Evolutionary conservation across 1,140 invertebrate genomes (phyloP), one percentile per base, ranked within the genome.

Genomic region (Hydropsyche tenuis): DNA sequence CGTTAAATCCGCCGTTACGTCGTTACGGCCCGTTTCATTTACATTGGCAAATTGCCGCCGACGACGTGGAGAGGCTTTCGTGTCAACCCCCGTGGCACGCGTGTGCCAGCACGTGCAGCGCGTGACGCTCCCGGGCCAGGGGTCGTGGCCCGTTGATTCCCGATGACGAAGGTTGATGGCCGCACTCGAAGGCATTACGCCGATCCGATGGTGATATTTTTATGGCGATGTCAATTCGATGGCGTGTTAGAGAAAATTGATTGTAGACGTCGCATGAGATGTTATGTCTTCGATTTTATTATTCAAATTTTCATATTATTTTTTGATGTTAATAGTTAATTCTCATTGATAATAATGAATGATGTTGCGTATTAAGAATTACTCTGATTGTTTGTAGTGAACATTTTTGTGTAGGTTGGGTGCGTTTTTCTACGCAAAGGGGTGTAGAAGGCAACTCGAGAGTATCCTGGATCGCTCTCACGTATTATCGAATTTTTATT

Each of bases 41-140:
- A 74, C 76, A 77, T 77, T 53, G 73, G 76, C 76, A 77, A 77
- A 74, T 77, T 77, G 73, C 62, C 22, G 73, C 62, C 22, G 16
- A 42, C 63, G 56, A 65, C 30, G 30, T 9, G 63, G 20, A 56
- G 30, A 22, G 60, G n/a, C 66, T 69, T n/a, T 45, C 46, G 42
- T 69, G 25, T 51, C 46, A 51, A 43, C 43, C 43, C 43, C 23
- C 66, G 45, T 18, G 48, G 9, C 16, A 42, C 66, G 1, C 46
- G 14, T 69, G 23, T 60, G 20, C 56, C 18, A 25, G 7, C 56
- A 27, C 23, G 56, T 60, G 56, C 12, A 25, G 20, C 23, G 51
- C 56, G 30, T 37, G 30, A 37, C 30, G 30, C 30, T 37, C 9
- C 30, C 3, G 30, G 30, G 30, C 9, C 30, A 9, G 3, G 30